phyloP scores from a whole-genome alignment of 1,140 invertebrate species.

The Frieseomelitta varia region DNA sequence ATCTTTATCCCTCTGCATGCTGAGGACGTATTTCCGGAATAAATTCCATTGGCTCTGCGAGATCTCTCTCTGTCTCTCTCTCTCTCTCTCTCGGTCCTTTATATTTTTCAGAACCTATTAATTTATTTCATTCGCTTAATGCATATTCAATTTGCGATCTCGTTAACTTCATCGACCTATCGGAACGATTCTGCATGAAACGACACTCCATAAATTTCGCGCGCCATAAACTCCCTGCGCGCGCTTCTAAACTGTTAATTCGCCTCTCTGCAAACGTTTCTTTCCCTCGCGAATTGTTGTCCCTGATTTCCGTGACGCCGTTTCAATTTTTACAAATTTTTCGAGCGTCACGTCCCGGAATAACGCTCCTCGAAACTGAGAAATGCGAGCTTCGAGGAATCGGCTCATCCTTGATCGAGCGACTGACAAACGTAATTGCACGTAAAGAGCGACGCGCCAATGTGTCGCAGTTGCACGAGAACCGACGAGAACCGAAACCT shows the following conservation, averaged over 20 bases:
- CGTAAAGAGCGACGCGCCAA: too few species aligned
- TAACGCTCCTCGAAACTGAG: too few species aligned
- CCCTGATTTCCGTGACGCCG: too few species aligned
- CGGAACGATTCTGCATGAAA: background rate
- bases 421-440: too few species aligned
- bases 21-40: conserved; percentile 81
- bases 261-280: background rate
- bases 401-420: too few species aligned
- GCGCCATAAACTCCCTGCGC: background rate
- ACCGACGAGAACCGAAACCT: too few species aligned
- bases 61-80: conserved; percentile 14
- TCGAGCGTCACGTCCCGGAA: too few species aligned
- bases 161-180: background rate
- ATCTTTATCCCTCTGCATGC: conserved; percentile 81
- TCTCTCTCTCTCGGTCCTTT: background rate
- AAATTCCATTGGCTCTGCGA: conserved; percentile 74
- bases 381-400: too few species aligned
- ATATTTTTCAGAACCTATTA: conserved; percentile 20
- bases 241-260: background rate
- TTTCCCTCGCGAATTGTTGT: too few species aligned
- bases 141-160: conserved; percentile 20
- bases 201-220: background rate
- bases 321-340: too few species aligned
- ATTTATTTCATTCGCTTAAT: conserved; percentile 27
- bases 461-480: too few species aligned